Evolutionary conservation across 2,888 invertebrate genomes (phyloP), one percentile per base, ranked within the genome.

Genomic region (Oscheius onirici): DNA sequence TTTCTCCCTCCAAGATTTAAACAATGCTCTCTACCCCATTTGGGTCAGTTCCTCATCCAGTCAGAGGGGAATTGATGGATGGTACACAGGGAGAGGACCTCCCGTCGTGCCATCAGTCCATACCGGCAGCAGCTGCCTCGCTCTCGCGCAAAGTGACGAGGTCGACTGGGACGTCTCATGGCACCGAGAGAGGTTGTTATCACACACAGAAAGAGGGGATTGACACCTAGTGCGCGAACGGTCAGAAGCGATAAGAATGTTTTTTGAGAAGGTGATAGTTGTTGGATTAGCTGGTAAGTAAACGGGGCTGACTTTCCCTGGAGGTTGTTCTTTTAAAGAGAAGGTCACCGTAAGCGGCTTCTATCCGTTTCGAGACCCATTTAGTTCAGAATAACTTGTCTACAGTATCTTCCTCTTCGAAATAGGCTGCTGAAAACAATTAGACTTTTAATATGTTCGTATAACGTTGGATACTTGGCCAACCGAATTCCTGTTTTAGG

Each of bases 61-160:
- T 55, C 55, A 5, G 22, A 8, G n/a, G 52, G 10, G 20, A 41
- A 17, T 41, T n/a, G 58, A 58, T 58, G n/a, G 58, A 40, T 41
- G 28, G 34, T n/a, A 22, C 22, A 58, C 58, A 17, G 58, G 15
- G 34, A 3, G 58, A 17, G n/a, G 63, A 63, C 63, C 63, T 63
- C 63, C 63, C 34, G 63, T 46, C 46, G 63, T 49, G 63, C 49
- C 63, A 63, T 49, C 63, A 46, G 63, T 46, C 49, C 63, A 63
- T 63, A n/a, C n/a, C n/a, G n/a, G n/a, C n/a, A n/a, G 63, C 63
- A 63, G 63, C 63, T 63, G 63, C 26, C 63, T 63, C 63, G 63
- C 49, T 63, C 63, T 63, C 63, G 63, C 63, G 63, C 63, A 63
- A 20, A 63, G 46, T 63, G 63, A 58, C 58, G 58, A 58, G 58